Conservation (phyloP, 2,888 invertebrate species). For the Octodonta nipae region DNA sequence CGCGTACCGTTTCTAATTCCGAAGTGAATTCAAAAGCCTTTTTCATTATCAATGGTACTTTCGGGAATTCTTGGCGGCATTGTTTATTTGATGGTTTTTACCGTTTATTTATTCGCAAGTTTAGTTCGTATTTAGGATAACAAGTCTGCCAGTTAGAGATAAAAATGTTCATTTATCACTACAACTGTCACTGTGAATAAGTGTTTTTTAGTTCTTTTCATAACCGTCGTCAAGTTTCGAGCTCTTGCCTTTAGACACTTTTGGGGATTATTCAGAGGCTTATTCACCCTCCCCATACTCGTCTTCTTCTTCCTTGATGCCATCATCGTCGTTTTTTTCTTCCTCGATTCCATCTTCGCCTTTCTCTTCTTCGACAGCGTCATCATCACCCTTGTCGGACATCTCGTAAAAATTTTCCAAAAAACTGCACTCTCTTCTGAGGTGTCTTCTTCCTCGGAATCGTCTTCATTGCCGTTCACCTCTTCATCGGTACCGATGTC, state of each 20-base stretch:
- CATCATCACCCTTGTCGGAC: conserved; percentile 40
- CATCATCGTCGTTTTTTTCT: conserved; percentile 33
- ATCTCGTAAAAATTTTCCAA: conserved; percentile 46
- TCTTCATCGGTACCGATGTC: conserved; percentile 70
- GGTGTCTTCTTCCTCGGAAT: conserved; percentile 31
- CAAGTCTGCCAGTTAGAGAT: conserved; percentile 21
- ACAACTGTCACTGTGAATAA: conserved; percentile 10
- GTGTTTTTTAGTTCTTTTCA: conserved; percentile 29
- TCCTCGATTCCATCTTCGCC: conserved; percentile 35
- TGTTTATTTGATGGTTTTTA: no score
- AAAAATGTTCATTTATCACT: conserved; percentile 23
- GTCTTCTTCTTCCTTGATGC: conserved; percentile 21
- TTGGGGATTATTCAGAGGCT: conserved; percentile 34
- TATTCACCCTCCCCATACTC: conserved; percentile 18
- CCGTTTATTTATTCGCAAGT: no score
- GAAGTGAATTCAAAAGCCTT: no score
- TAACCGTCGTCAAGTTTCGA: conserved; percentile 57
- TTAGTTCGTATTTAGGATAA: conserved; percentile 8
- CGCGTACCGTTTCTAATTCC: no score
- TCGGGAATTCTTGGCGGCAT: no score
- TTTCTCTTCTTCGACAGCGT: conserved; percentile 37
- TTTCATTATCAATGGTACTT: no score
- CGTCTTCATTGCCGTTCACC: conserved; percentile 64
- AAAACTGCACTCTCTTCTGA: conserved; percentile 42
- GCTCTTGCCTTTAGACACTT: conserved; percentile 53